Evolutionary conservation across 2,113 vertebrate species (phyloP).

Genomic region (Tichodroma muraria): DNA sequence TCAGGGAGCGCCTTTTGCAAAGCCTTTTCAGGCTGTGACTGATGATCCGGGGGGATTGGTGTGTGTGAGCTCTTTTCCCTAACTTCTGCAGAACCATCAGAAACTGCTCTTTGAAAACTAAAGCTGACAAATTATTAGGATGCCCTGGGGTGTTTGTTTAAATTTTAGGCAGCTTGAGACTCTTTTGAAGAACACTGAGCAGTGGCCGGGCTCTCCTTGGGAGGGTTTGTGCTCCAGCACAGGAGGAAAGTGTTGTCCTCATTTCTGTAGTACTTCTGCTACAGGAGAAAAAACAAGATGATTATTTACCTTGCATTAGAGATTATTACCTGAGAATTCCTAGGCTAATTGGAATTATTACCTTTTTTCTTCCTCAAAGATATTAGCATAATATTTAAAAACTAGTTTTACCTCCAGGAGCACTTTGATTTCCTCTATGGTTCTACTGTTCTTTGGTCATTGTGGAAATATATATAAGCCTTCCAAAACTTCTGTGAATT

Average conservation of each 20-base stretch:
- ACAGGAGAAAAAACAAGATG: not conserved
- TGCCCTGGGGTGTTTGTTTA: not conserved
- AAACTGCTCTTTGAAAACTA: not conserved
- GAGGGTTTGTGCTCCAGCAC: not conserved
- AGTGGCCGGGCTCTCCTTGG: not conserved
- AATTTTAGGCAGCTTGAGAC: not conserved
- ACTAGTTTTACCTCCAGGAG: not conserved
- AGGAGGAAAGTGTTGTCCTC: not conserved
- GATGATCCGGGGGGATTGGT: not conserved
- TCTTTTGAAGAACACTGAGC: not conserved
- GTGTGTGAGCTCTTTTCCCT: not conserved
- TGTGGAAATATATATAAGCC: not conserved
- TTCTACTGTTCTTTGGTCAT: not conserved
- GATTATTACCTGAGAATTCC: not conserved
- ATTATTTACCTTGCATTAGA: too few relatives aligned
- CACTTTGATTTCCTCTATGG: not conserved
- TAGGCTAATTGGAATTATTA: not conserved
- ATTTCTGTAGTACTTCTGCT: not conserved
- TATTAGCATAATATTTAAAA: not conserved
- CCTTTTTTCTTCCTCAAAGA: not conserved
- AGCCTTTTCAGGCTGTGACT: accelerated
- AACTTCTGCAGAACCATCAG: not conserved
- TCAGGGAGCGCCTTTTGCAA: not conserved
- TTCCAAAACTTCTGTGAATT: not conserved
- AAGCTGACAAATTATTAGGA: not conserved